Conservation (phyloP, 1,140 invertebrate species). For the Heliconius melpomene region DNA sequence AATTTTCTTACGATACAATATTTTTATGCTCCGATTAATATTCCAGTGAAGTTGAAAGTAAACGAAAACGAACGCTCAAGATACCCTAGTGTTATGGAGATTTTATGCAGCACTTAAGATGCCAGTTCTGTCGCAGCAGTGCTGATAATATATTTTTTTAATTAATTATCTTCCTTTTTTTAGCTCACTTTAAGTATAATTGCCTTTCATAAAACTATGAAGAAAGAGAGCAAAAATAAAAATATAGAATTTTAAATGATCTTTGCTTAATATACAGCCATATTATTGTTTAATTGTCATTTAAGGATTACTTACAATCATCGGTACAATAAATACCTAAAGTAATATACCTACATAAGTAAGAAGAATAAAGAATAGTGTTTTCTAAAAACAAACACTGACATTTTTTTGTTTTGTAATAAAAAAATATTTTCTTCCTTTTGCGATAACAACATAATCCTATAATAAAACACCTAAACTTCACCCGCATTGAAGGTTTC, state of each 20-base stretch:
- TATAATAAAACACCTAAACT: neutral
- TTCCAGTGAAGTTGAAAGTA: conserved; percentile 39
- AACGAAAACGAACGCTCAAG: conserved; percentile 31
- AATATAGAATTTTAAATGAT: no score
- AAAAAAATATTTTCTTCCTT: no score
- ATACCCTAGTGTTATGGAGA: conserved; percentile 24
- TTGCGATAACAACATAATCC: neutral
- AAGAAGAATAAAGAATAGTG: neutral
- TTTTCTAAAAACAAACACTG: no score
- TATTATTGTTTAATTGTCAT: neutral
- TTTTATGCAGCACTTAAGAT: conserved; percentile 27
- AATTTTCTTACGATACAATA: conserved; percentile 29
- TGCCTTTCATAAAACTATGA: neutral
- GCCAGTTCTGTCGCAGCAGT: conserved; percentile 17
- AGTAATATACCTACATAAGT: neutral
- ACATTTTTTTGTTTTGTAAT: no score
- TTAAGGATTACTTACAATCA: neutral
- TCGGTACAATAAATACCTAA: neutral
- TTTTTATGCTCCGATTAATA: conserved; percentile 42
- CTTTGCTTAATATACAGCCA: no score
- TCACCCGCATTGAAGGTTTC: neutral
- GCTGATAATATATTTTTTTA: neutral
- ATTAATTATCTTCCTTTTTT: neutral
- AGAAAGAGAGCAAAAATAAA: no score
- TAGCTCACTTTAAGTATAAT: neutral